Evolutionary conservation across 2,888 invertebrate species (phyloP), one percentile per base, ranked within the genome.

Genomic region (Linnaemya vulpina): DNA sequence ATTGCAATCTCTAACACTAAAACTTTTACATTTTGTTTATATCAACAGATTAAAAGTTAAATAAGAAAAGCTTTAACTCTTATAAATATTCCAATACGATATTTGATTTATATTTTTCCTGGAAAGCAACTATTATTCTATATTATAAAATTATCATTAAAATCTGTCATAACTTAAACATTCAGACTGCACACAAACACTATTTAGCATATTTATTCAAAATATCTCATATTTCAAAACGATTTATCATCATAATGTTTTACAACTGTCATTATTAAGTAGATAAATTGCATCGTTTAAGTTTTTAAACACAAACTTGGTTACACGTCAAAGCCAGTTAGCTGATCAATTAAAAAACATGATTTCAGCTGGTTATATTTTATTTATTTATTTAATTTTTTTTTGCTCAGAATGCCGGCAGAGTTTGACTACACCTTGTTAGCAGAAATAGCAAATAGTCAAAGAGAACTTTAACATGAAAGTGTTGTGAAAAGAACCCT

Each of bases 211-310:
- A 22, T 43, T 25, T 49, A 60, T 60, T 62, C 3, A 17, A 51
- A 70, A 43, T 53, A 70, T 62, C 22, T 17, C n/a, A 35, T 13
- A 17, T 51, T 30, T 13, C 10, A 25, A 25, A 62, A 38, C 46
- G 49, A 81, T 84, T 84, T 81, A 84, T 76, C 84, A 84, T 76
- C 65, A 84, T 77, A 67, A 77, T 77, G 80, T 81, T 73, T 55
- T 63, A 73, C 38, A 81, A 77, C 76, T 84, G 84, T 81, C 84
- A 77, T 63, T 81, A 40, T 80, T 77, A 68, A 73, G 38, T 30
- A 77, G 62, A 65, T 76, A 76, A 62, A 71, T 80, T 46, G 51
- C 25, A 35, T 68, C 13, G 5, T 5, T 60, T 38, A 17, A 5
- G 25, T 65, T 67, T 49, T 25, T 30, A 20, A 13, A 25, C 10